Conservation (phyloP, 2,797 vertebrate species). For the Helicolenus hilgendorfi region DNA sequence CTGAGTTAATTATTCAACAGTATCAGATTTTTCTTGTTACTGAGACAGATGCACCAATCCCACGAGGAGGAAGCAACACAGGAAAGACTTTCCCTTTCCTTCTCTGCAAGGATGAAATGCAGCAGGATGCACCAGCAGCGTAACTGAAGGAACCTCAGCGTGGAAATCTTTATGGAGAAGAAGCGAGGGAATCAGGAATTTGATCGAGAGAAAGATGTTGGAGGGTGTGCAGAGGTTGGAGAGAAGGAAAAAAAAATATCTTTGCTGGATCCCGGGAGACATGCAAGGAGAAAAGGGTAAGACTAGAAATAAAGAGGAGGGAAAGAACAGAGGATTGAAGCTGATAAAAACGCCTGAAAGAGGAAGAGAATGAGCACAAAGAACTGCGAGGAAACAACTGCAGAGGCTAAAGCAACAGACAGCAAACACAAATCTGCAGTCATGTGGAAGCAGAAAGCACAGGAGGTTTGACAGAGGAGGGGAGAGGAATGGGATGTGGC, state of each 20-base stretch:
- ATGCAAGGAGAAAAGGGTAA: neutral
- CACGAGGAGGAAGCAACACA: constrained; percentile 20
- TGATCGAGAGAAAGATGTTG: neutral
- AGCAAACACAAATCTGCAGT: constrained; percentile 57
- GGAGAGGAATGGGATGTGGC: constrained; percentile 43
- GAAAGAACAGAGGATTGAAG: neutral
- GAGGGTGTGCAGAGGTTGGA: neutral
- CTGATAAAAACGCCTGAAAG: neutral
- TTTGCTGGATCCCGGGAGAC: neutral
- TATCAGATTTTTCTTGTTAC: constrained; percentile 26
- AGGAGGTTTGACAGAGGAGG: constrained; percentile 36
- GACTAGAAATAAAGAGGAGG: neutral
- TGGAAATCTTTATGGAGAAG: constrained; percentile 9
- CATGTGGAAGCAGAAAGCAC: constrained; percentile 56
- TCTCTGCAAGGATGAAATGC: neutral
- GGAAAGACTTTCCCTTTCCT: constrained; percentile 15
- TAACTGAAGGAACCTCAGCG: constrained; percentile 1
- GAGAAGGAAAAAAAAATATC: neutral
- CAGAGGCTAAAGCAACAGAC: constrained; percentile 58
- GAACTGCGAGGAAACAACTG: constrained; percentile 21
- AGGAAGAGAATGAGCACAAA: constrained; percentile 10
- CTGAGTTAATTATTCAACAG: constrained; percentile 60
- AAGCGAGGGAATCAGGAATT: constrained; percentile 27
- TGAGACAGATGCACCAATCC: constrained; percentile 28
- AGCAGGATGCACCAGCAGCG: constrained; percentile 1